These are phyloP conservation scores for Cynodonichthys magdalenae DNA, from an alignment of 2,797 vertebrate species.

Conservation along the genomic window DNA sequence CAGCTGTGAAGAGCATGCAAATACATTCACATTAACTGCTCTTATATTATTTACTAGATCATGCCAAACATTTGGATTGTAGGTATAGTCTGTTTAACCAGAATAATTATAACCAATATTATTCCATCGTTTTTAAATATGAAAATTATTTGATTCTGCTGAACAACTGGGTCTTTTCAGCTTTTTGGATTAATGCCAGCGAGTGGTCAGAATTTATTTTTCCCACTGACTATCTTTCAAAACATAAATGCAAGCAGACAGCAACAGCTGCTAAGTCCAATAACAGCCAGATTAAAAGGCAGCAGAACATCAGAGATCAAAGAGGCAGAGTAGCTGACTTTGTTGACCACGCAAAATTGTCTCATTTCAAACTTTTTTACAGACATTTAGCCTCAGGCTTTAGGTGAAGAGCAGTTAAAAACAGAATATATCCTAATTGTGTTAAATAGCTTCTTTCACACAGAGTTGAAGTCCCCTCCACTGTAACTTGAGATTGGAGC, in stretches of 20 bases:
- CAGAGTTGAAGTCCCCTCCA: slow-evolving; percentile 36
- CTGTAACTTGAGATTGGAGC: slow-evolving; percentile 29
- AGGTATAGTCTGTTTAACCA: neutral
- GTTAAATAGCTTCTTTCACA: slow-evolving; percentile 39
- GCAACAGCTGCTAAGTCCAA: slow-evolving; percentile 41
- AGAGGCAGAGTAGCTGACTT: slow-evolving; percentile 25
- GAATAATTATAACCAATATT: neutral
- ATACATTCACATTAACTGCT: neutral
- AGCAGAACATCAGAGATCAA: slow-evolving; percentile 11
- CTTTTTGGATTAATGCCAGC: slow-evolving; percentile 16
- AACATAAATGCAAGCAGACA: slow-evolving; percentile 37
- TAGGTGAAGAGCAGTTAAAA: slow-evolving; percentile 42
- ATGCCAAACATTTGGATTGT: neutral
- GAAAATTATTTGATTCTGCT: neutral
- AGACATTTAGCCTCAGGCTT: slow-evolving; percentile 47
- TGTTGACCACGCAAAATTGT: slow-evolving; percentile 38
- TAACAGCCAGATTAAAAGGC: slow-evolving; percentile 35
- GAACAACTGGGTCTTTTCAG: slow-evolving; percentile 1
- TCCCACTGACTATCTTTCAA: slow-evolving; percentile 8
- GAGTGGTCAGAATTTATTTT: neutral
- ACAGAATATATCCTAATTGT: slow-evolving; percentile 55
- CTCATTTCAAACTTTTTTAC: slow-evolving; percentile 34
- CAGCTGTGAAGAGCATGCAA: neutral
- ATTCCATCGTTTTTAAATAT: neutral
- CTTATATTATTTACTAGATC: neutral